Base-by-base conservation (phyloP, 1,140 invertebrate genomes). In the Branchinecta lynchi region DNA sequence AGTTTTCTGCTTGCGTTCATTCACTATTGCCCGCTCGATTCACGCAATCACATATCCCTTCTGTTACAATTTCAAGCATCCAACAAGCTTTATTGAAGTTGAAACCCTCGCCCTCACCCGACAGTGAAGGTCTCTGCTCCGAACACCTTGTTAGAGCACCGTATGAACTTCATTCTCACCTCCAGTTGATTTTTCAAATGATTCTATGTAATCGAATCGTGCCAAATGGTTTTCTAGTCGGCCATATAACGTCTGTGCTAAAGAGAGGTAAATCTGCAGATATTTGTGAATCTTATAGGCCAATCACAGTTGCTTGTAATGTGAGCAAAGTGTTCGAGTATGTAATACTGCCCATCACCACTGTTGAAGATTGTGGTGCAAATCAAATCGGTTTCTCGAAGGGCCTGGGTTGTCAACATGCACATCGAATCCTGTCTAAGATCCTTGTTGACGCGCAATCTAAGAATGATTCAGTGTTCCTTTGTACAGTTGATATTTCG, bases 401-500 rank as follows among this genome's bases (percentile, higher is more conserved):
- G 51, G 51, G 51, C 17, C 51, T 60, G 12, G 51, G 51, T 60
- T 60, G 51, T 60, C 51, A 60, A 60, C 51, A 60, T 60, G 51
- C 51, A 12, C 51, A 60, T 60, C 6, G 51, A 60, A 60, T 60
- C 51, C 51, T 60, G 51, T 60, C 51, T 60, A 60, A 60, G 51
- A 60, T 60, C 51, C 51, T 60, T 60, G 17, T 60, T 60, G 51
- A 60, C 51, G 51, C 51, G 17, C 51, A 60, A 60, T 60, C 12
- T 20, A 60, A 60, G 51, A 60, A 60, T 60, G 51, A 60, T 60
- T 60, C 12, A 60, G 51, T 60, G 51, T 60, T 60, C 51, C 51
- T 60, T 60, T 60, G 51, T 60, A 60, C 51, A 60, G 51, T 60
- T 60, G 51, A 60, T 60, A 60, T 60, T 60, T 60, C 51, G 51